phyloP scores from a whole-genome alignment of 2,113 vertebrate species.

The Cyprinodon variegatus region DNA sequence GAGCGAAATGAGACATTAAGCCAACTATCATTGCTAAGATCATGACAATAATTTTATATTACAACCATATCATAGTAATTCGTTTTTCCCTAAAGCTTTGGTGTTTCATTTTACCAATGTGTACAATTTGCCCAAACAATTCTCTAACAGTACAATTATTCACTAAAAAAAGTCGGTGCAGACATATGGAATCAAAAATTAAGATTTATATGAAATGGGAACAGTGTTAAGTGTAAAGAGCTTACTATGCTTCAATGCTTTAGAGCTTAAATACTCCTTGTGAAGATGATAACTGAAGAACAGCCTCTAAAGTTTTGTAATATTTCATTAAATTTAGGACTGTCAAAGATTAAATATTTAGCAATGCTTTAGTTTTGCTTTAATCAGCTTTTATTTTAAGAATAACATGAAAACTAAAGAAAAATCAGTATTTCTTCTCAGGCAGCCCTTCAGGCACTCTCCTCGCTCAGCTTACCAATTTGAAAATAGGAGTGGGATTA shows the following conservation, averaged over 20 bases:
- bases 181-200: neutral
- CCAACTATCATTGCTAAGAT: too few species aligned
- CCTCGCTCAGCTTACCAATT: conserved; percentile 38
- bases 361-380: neutral
- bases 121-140: too few species aligned
- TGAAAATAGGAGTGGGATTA: conserved; percentile 72
- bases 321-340: neutral
- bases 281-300: too few species aligned
- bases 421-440: conserved; percentile 5
- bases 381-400: neutral
- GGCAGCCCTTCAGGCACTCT: conserved; percentile 43
- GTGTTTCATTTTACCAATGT: too few species aligned
- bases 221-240: neutral
- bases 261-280: too few species aligned
- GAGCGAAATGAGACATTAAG: too few species aligned
- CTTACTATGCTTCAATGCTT: neutral
- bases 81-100: too few species aligned
- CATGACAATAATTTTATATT: too few species aligned
- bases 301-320: neutral
- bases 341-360: neutral
- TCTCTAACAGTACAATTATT: too few species aligned
- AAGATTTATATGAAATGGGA: neutral
- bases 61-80: too few species aligned
- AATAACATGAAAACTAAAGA: conserved; percentile 18
- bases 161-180: neutral